Base-by-base conservation (phyloP, 2,888 invertebrate species). In the Saturnia japonica region DNA sequence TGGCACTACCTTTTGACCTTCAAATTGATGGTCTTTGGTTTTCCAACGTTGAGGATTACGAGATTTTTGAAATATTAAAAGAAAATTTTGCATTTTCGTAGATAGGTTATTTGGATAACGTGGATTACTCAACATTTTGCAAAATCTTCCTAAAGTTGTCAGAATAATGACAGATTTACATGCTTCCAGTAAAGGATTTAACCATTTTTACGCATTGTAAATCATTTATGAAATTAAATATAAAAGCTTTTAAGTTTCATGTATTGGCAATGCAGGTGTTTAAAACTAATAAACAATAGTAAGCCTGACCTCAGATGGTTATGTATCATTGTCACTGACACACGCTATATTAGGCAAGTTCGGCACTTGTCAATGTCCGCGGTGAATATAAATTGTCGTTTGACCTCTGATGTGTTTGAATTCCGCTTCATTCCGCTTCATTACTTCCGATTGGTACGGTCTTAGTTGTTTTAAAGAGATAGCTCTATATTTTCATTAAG, bases 251-350 rank as follows among this genome's bases (percentile, higher is more conserved):
- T n/a, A 9, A 34, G 64, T 40, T 11, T 34, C 40, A 16, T n/a
- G 19, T 40, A n/a, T 19, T n/a, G 64, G n/a, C 40, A 64, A 40
- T 64, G 72, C 75, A 79, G 73, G 74, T 77, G 74, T 73, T 76
- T 75, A 78, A 77, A 78, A 74, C 75, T 74, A 74, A 81, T 70
- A 81, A 85, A 88, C 87, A 89, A 89, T 87, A 72, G 73, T 69
- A 45, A 45, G 78, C 74, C 74, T 81, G 86, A 85, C 89, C 88
- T 87, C 87, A 85, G 81, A 78, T 70, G 76, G 80, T 78, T 78
- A 80, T 77, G 80, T 82, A 82, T 82, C 82, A 83, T 84, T 85
- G 83, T 82, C 78, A 77, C 71, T 74, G 62, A 57, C 72, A 68
- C 47, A n/a, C 19, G 42, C 69, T 67, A 67, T 70, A 72, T 72